Conservation (phyloP, 2,113 vertebrate species). For the Andinoacara biseriatus region DNA sequence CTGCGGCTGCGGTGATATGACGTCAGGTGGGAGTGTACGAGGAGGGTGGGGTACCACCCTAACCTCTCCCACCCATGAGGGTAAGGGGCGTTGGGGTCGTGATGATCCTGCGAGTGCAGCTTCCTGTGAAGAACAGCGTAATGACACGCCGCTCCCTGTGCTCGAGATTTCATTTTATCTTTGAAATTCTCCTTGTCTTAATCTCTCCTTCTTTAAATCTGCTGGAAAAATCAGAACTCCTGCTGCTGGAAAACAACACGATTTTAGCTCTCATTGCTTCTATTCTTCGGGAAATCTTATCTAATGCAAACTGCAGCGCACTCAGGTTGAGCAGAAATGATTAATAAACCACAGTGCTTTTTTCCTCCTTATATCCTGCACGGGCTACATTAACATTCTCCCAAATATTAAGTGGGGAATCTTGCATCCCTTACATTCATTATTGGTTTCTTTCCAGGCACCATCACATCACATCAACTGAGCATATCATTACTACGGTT, state of each 20-base stretch:
- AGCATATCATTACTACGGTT: constrained; percentile 60
- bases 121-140: background rate
- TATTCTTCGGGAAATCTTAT: constrained; percentile 27
- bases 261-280: constrained; percentile 13
- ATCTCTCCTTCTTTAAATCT: constrained; percentile 21
- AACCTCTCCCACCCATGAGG: background rate
- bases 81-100: too few species aligned
- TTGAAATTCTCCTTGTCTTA: background rate
- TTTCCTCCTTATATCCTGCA: constrained; percentile 3
- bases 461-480: constrained; percentile 58
- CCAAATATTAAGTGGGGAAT: constrained; percentile 22
- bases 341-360: background rate
- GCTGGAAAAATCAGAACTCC: constrained; percentile 18
- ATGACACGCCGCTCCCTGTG: background rate
- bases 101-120: background rate
- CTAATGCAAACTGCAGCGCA: constrained; percentile 13
- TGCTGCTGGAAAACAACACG: background rate
- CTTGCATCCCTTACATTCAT: constrained; percentile 9
- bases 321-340: constrained; percentile 29
- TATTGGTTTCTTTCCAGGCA: constrained; percentile 15
- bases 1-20: background rate
- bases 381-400: constrained; percentile 1
- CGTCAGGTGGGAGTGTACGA: background rate
- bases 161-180: background rate
- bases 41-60: background rate